These are phyloP conservation scores for Bombus impatiens DNA, from an alignment of 1,140 invertebrate genomes.

Conservation along the genomic window DNA sequence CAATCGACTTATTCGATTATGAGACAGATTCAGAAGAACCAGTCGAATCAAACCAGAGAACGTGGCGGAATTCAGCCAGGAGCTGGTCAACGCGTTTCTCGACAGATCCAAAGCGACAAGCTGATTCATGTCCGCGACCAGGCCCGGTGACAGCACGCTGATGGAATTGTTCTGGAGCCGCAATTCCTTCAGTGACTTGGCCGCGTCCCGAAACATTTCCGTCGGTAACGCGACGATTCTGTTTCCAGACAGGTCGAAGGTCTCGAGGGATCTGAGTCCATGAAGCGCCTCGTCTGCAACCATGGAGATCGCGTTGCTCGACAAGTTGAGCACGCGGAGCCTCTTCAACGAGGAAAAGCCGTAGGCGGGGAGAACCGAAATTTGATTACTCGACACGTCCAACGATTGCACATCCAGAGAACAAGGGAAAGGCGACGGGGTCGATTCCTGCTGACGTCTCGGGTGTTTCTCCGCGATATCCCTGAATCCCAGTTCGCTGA, in stretches of 20 bases:
- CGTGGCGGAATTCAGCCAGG: constrained; percentile 91
- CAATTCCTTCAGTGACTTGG: constrained; percentile 91
- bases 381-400: constrained; percentile 93
- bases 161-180: constrained; percentile 95
- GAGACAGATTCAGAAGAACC: constrained; percentile 92
- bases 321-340: constrained; percentile 89
- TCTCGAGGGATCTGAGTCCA: constrained; percentile 89
- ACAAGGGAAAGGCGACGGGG: constrained; percentile 83
- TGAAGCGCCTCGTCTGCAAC: constrained; percentile 91
- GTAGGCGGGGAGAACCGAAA: constrained; percentile 89
- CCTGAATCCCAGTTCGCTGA: constrained; percentile 91
- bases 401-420: constrained; percentile 90
- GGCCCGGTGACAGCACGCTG: constrained; percentile 89
- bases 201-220: constrained; percentile 90
- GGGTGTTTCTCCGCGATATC: constrained; percentile 80
- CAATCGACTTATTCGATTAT: constrained; percentile 91
- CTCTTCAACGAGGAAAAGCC: constrained; percentile 90
- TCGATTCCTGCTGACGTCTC: constrained; percentile 58
- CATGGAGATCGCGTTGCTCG: constrained; percentile 93
- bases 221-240: constrained; percentile 93
- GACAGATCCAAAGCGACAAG: constrained; percentile 93
- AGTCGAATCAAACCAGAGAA: constrained; percentile 94
- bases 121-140: constrained; percentile 92
- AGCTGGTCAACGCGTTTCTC: constrained; percentile 92
- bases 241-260: constrained; percentile 93